Evolutionary conservation across 2,797 vertebrate genomes (phyloP), one percentile per base, ranked within the genome.

Genomic region (Mus caroli): DNA sequence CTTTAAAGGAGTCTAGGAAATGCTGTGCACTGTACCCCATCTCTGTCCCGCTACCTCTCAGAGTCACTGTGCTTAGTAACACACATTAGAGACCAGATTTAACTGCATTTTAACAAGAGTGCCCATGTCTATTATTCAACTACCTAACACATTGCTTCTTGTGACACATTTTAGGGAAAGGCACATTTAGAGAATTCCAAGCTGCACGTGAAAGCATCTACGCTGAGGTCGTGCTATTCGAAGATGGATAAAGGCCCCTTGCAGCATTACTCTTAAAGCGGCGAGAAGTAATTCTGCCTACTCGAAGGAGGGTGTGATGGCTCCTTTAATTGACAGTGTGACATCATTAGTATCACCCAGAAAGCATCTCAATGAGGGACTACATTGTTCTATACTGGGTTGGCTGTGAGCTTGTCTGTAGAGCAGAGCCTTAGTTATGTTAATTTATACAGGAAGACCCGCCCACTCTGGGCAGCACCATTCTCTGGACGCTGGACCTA

Each of bases 81-180:
- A 24, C 52, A 34, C 46, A 26, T 73, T 11, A 62, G 78, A 56
- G 46, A 56, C 14, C 46, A 40, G 71, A 67, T 54, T 88, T 43
- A 77, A 76, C 14, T 24, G 76, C 22, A 85, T 75, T 92, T 50
- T 88, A 75, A 69, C 69, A 28, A n/a, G 14, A 46, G 24, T 90
- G 83, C 69, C 76, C 54, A 54, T 2, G 22, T 12, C 67, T 50
- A 24, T 54, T 62, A n/a, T 22, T 80, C 28, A n/a, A n/a, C 37
- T 9, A 52, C 31, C 64, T 73, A 76, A 71, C 15, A 26, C 15
- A 40, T 64, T 82, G 54, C 56, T 82, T 56, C 56, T 62, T 24
- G 40, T 28, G 78, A 75, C 31, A 50, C 40, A 31, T 83, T 92
- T 94, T 34, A 91, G 92, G 40, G 88, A 85, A 82, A 60, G 46